A percentile compares a stretch with the other conserved stretches of the same genome.
Conservation (phyloP, 1,140 invertebrate genomes). For the Drosophila eugracilis region DNA sequence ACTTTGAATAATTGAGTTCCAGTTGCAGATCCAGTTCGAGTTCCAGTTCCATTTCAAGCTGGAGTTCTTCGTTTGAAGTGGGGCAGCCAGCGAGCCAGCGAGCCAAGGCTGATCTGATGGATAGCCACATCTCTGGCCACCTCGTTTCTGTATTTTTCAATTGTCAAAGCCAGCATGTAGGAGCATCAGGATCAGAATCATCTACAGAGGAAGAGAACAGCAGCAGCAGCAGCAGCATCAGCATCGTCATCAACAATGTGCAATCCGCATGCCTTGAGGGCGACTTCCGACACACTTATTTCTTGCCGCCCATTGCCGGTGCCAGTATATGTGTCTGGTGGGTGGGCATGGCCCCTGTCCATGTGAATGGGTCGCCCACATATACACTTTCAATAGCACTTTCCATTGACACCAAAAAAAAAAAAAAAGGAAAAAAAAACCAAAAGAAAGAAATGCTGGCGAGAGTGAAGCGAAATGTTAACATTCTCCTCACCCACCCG, state of each 20-base stretch:
- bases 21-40: conserved; percentile 22
- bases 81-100: too few relatives aligned
- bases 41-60: conserved; percentile 33
- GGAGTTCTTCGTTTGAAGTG: conserved; percentile 15
- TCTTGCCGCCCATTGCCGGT: conserved; percentile 47
- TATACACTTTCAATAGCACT: conserved; percentile 66
- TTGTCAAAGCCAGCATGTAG: conserved; percentile 55
- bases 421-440: conserved; percentile 11
- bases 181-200: conserved; percentile 15
- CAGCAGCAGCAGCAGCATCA: conserved; percentile 26
- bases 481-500: conserved; percentile 33
- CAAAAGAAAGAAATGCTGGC: conserved; percentile 21
- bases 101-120: conserved; percentile 2
- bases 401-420: conserved; percentile 69
- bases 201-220: too few relatives aligned
- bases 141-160: conserved; percentile 54
- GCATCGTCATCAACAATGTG: conserved; percentile 59
- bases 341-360: conserved; percentile 17
- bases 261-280: conserved; percentile 69
- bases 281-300: conserved; percentile 72
- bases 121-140: conserved; percentile 18
- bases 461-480: conserved; percentile 50
- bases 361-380: conserved; percentile 54
- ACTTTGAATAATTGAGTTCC: conserved; percentile 63
- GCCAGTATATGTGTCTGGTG: background rate